Percentiles rank a stretch among this genome's conserved stretches.
Evolutionary conservation across 2,888 invertebrate species (phyloP).

Genomic region (Conistra vaccinii): DNA sequence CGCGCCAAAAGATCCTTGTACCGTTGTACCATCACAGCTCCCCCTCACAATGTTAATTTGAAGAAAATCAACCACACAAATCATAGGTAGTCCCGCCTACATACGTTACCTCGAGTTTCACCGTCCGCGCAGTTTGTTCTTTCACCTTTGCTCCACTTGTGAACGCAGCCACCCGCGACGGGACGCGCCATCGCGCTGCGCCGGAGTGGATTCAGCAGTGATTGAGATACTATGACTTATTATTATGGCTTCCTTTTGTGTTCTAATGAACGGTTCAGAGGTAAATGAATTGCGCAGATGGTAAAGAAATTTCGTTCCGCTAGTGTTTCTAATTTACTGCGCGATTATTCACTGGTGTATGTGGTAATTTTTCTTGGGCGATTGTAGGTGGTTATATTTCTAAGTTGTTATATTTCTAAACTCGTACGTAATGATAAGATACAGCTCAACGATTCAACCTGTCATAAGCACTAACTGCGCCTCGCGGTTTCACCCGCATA

Average conservation of each 20-base stretch:
- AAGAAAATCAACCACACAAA: constrained; percentile 35
- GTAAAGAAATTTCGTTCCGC: constrained; percentile 37
- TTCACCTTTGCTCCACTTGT: constrained; percentile 89
- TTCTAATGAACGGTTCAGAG: constrained; percentile 48
- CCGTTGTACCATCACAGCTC: not conserved
- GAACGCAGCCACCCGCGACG: constrained; percentile 83
- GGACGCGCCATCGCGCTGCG: constrained; percentile 79
- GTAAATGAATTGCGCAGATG: constrained; percentile 21
- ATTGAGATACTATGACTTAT: constrained; percentile 60
- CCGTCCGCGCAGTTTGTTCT: constrained; percentile 77
- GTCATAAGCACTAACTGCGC: not conserved
- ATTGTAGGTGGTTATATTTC: not conserved
- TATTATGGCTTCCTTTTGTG: constrained; percentile 56
- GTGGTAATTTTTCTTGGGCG: constrained; percentile 5
- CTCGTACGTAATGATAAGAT: not conserved
- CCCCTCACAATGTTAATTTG: constrained; percentile 11
- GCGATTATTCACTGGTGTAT: constrained; percentile 18
- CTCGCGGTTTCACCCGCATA: too few species aligned
- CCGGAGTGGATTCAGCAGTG: constrained; percentile 53
- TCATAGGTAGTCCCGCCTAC: constrained; percentile 53
- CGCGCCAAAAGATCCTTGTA: not conserved
- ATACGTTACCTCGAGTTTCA: constrained; percentile 62
- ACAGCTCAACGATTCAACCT: not conserved
- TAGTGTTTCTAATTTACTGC: constrained; percentile 11
- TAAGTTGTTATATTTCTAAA: not conserved